phyloP scores from a whole-genome alignment of 1,140 invertebrate genomes.

The Pissodes strobi region DNA sequence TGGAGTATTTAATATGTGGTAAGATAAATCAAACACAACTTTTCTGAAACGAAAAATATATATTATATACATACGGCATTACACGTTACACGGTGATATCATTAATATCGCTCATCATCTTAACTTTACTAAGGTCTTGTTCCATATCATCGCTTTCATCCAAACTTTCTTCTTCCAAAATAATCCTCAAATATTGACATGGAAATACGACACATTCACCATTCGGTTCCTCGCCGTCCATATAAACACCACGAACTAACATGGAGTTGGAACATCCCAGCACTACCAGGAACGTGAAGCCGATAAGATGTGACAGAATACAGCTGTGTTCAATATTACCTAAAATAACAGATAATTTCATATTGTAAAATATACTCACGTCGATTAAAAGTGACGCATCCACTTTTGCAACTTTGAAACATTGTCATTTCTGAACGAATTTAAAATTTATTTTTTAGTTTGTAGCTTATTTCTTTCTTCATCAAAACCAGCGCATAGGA shows the following conservation, averaged over 20 bases:
- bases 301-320: conserved; percentile 74
- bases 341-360: too few species aligned
- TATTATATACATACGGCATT: too few species aligned
- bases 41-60: too few species aligned
- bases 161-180: conserved; percentile 16
- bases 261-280: conserved; percentile 82
- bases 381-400: too few species aligned
- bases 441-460: neutral
- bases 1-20: too few species aligned
- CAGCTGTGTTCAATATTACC: conserved; percentile 71
- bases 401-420: too few species aligned
- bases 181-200: conserved; percentile 71
- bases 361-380: too few species aligned
- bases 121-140: neutral
- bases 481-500: too few species aligned
- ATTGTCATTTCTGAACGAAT: neutral
- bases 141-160: conserved; percentile 1
- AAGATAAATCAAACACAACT: too few species aligned
- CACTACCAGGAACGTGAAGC: conserved; percentile 71
- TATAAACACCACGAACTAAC: conserved; percentile 80
- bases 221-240: conserved; percentile 77
- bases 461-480: too few species aligned
- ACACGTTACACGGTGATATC: neutral
- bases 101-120: neutral
- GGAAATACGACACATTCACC: conserved; percentile 80